Conservation (phyloP, 2,888 invertebrate genomes). For the Brachyopa scutellaris region DNA sequence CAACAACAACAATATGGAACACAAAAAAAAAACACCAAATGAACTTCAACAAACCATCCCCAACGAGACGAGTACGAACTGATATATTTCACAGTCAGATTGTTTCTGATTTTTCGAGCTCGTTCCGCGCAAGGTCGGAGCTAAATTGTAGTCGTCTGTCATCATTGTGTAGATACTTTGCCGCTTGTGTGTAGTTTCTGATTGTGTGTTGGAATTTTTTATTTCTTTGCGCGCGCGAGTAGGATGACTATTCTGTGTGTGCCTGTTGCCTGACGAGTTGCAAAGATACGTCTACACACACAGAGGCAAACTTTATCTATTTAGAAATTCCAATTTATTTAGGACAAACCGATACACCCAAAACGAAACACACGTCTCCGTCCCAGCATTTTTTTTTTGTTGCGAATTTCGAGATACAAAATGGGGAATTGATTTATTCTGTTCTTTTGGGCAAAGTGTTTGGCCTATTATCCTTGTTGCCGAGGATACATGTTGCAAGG, state of each 20-base stretch:
- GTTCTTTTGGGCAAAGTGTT: neutral
- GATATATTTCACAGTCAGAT: conserved; percentile 76
- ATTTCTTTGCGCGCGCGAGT: neutral
- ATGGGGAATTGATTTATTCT: conserved; percentile 59
- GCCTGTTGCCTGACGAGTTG: conserved; percentile 25
- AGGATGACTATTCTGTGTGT: conserved; percentile 6
- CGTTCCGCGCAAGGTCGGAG: conserved; percentile 77
- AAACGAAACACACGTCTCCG: conserved; percentile 64
- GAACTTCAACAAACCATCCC: conserved; percentile 56
- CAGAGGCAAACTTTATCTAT: conserved; percentile 52
- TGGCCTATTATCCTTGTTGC: conserved; percentile 38
- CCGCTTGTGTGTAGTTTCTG: conserved; percentile 11
- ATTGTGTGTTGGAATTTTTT: conserved; percentile 1
- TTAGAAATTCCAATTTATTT: conserved; percentile 70
- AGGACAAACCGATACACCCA: conserved; percentile 69
- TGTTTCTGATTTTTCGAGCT: conserved; percentile 75
- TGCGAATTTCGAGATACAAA: conserved; percentile 63
- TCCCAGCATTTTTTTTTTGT: conserved; percentile 27
- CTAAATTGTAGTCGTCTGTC: conserved; percentile 71
- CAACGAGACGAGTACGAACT: conserved; percentile 73
- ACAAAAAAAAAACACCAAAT: conserved; percentile 41
- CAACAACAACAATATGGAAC: too few relatives aligned
- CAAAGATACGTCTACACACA: neutral
- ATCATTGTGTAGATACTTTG: conserved; percentile 68
- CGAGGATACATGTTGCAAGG: conserved; percentile 48